Base-by-base conservation (phyloP, 2,888 invertebrate species). In the Cheilosia grossa region DNA sequence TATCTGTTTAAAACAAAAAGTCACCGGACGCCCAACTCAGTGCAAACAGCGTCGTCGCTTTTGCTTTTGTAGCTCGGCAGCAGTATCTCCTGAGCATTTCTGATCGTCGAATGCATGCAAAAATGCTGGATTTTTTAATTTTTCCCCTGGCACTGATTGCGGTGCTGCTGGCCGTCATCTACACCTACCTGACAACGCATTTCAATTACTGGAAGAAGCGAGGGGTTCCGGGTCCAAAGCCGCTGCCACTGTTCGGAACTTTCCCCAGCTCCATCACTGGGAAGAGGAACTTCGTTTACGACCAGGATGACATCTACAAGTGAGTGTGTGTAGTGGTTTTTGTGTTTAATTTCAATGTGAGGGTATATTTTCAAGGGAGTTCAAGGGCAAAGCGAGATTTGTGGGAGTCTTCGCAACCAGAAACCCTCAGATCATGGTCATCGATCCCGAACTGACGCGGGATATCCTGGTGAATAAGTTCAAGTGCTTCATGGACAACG, bases 391-490 rank as follows among this genome's bases (percentile, higher is more conserved):
- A 6, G 88, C 90, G 49, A 88, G 88, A 2, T 91, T 91, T 17
- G 89, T 93, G 24, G 93, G 93, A 0, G 89, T 92, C 1, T 93
- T 90, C 75, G 87, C 88, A 4, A 88, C 90, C 0, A 88, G 90
- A 1, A 88, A 87, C 2, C 93, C 93, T 0, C 85, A 91, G 30
- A 88, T 93, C 0, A 37, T 93, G 4, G 49, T 92, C 0, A 88
- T 90, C 2, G 92, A 93, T 87, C 91, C 91, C 0, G 89, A 91
- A 17, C 42, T 92, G 79, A 89, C 92, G 0, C 88, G 88, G 58
- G 90, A 91, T 27, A 88, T 93, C 15, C 86, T 93, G 37, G 91
- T 93, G 1, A 89, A 88, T 9, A 91, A 92, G 27, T 93, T 92
- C 33, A 89, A 90, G 0, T 87, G 87, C 61, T 92, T 89, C 77